These are phyloP conservation scores for Eufriesea mexicana DNA, from an alignment of 1,140 invertebrate genomes.

Conservation along the genomic window DNA sequence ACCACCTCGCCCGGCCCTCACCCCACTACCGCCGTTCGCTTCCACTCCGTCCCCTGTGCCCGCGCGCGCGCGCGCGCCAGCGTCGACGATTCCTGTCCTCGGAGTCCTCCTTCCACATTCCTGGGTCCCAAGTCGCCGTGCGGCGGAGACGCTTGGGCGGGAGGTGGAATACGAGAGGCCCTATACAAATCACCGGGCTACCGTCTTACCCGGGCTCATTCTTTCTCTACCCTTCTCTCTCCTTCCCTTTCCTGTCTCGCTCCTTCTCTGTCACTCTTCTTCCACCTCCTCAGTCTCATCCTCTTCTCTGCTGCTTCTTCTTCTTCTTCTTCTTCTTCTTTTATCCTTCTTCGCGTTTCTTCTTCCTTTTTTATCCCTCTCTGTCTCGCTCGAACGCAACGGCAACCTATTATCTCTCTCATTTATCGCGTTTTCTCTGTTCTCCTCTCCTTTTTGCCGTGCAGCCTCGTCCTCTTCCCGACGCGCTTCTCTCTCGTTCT, in stretches of 20 bases:
- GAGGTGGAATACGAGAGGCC: conserved; percentile 76
- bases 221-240: conserved; percentile 57
- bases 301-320: neutral
- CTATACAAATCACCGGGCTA: conserved; percentile 80
- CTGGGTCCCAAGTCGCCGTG: conserved; percentile 58
- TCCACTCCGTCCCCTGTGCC: conserved; percentile 13
- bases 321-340: neutral
- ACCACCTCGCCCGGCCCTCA: neutral
- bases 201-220: conserved; percentile 75
- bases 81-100: conserved; percentile 67
- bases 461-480: neutral
- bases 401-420: conserved; percentile 1
- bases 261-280: conserved; percentile 13
- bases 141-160: conserved; percentile 63
- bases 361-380: conserved; percentile 16
- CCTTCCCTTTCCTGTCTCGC: conserved; percentile 32
- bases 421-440: conserved; percentile 38
- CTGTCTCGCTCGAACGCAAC: conserved; percentile 8
- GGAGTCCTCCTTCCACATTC: conserved; percentile 66
- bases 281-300: neutral
- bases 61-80: conserved; percentile 28
- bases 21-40: neutral
- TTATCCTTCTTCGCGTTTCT: neutral
- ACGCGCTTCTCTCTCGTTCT: conserved; percentile 8
- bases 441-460: neutral